A percentile compares a stretch with the other conserved stretches of the same genome.
Evolutionary conservation across 2,888 invertebrate species (phyloP).

Genomic region (Eupithecia centaureata): DNA sequence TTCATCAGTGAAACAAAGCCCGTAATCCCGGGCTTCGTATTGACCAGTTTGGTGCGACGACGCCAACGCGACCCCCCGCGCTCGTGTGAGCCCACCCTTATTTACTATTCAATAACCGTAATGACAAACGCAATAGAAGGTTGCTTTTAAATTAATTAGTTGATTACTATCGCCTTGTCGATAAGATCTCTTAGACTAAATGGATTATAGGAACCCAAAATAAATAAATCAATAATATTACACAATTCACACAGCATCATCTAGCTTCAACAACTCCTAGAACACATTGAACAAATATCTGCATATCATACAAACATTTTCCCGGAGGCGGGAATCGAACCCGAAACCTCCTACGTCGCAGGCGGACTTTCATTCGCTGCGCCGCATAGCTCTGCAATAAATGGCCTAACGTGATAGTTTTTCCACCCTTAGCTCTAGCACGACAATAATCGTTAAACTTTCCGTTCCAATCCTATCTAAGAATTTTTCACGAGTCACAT

Average conservation of each 20-base stretch:
- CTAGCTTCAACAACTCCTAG: no score
- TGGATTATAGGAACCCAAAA: neutral
- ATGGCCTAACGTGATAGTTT: neutral
- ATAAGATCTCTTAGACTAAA: neutral
- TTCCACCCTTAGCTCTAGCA: neutral
- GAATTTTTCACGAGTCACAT: slow-evolving; percentile 27
- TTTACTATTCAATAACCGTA: slow-evolving; percentile 67
- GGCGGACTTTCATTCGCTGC: no score
- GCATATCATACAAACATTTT: no score
- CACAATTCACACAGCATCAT: no score
- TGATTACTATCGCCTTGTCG: neutral
- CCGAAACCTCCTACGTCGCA: no score
- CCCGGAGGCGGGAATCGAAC: no score
- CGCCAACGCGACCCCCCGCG: slow-evolving; percentile 39
- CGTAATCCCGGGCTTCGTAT: slow-evolving; percentile 71
- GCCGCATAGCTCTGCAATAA: no score
- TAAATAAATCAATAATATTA: no score
- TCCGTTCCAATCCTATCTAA: slow-evolving; percentile 22
- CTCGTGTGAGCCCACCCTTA: slow-evolving; percentile 55
- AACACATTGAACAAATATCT: no score
- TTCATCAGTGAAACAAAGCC: slow-evolving; percentile 79
- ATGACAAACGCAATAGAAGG: slow-evolving; percentile 50
- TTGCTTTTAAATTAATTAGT: slow-evolving; percentile 24
- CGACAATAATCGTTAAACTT: slow-evolving; percentile 24
- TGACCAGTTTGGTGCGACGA: slow-evolving; percentile 66